Evolutionary conservation across 2,888 invertebrate species (phyloP), one percentile per base, ranked within the genome.

Genomic region (Parapristionchus giblindavisi): DNA sequence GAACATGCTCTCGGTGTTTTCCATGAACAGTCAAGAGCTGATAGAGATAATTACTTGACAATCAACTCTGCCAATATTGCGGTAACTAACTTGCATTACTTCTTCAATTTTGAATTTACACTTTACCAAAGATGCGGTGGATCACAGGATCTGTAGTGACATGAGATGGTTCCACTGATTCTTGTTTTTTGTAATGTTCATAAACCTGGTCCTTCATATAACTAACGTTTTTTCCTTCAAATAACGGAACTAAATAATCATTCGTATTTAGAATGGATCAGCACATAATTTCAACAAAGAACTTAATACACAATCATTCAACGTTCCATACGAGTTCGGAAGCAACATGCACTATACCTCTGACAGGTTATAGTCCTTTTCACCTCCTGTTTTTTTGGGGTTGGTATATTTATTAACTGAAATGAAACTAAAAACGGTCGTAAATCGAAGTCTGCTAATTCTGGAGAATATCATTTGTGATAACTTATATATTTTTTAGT

Each of bases 301-400:
- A 1, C 5, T n/a, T 27, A 48, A 6, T 1, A 2, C 68, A 0
- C 29, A 27, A 3, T n/a, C 68, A 2, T n/a, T 34, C 27, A 27
- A 27, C 17, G 36, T 68, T 21, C 68, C 68, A 14, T 68, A 68
- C 24, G 68, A 68, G 1, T 68, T 68, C 36, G 68, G 68, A 6
- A 68, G 68, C 52, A 68, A 68, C 52, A 68, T 68, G 68, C 68
- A 68, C 68, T 68, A 68, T 24, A 68, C 68, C 11, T 11, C 52
- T 3, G 68, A 68, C 52, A 68, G 52, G 68, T 52, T 51, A 2
- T 48, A 14, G 48, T 48, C 48, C 48, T 48, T 48, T 21, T 48
- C 48, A 14, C 48, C 21, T n/a, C n/a, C n/a, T n/a, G n/a, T n/a
- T n/a, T n/a, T n/a, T n/a, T n/a, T n/a, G n/a, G n/a, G n/a, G 63